Base-by-base conservation (phyloP, 2,113 vertebrate species). In the Argyrosomus japonicus region DNA sequence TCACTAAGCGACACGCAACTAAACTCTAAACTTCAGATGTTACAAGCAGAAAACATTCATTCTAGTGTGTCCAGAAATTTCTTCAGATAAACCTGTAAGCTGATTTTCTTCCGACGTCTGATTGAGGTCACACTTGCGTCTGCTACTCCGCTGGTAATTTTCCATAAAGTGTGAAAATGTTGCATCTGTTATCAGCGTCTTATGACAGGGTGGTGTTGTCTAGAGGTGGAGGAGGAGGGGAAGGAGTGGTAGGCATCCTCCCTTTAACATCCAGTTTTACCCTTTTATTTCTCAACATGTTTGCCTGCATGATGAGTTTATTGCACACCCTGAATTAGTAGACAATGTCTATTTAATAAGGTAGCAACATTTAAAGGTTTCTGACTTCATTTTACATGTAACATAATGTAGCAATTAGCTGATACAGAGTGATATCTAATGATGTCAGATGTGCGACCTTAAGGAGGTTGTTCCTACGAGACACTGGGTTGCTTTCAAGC, bases 91-190 rank as follows among this genome's bases (percentile, higher is more conserved):
- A 11, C 21, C 4, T 12, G 53, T 23, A 12, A 13, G 53, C 53
- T n/a, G 51, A 53, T 53, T 51, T n/a, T 27, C 9, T n/a, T 36
- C 29, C 3, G 19, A 5, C 3, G 25, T 9, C 48, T n/a, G 8
- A 6, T 36, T 45, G 19, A 32, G 58, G 13, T 53, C 5, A 25
- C 14, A 65, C n/a, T 8, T 53, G 7, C 23, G 1, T 47, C 65
- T 72, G 4, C 29, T 32, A 6, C 29, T 32, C 29, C 65, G 79
- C 67, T 82, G 71, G 84, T 84, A 77, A 36, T 32, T 82, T 84
- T 89, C 71, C 79, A 64, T 27, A 17, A 64, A 6, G 32, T 67
- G 56, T 29, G 4, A 71, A 79, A 57, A n/a, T 17, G n/a, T 43
- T 11, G 32, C 3, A 1, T 63, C 17, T 21, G 17, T 75, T 81